phyloP scores from a whole-genome alignment of 30 jellyfish, hydroid and myxozoan species.

The Aurelia sp. region DNA sequence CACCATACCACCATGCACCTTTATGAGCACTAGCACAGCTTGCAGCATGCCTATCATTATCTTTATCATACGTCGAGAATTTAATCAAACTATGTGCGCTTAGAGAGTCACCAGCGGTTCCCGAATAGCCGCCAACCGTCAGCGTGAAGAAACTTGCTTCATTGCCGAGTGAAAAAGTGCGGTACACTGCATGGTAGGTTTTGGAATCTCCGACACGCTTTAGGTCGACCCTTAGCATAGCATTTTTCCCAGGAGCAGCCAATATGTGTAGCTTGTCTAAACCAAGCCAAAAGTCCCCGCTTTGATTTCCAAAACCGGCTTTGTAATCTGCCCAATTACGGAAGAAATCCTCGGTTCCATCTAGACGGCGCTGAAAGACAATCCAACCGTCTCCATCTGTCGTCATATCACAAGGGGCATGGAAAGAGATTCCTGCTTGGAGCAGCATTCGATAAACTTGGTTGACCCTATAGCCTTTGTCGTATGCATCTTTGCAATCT shows the following conservation, averaged over 20 bases:
- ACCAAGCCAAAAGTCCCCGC: constrained; percentile 15
- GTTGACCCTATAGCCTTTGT: background rate
- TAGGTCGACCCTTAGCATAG: background rate
- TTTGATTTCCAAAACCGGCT: constrained; percentile 12
- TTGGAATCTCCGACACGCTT: background rate
- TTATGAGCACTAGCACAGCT: background rate
- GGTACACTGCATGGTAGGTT: background rate
- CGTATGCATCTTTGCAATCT: background rate
- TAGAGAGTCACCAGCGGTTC: constrained; percentile 15
- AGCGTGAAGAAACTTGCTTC: background rate
- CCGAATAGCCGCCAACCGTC: background rate
- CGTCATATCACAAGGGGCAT: constrained; percentile 2
- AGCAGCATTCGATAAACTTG: background rate
- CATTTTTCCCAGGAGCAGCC: constrained; percentile 2
- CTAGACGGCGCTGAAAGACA: constrained; percentile 23
- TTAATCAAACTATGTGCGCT: background rate
- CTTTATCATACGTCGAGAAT: constrained; percentile 8
- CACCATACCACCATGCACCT: constrained; percentile 22
- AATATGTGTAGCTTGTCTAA: constrained; percentile 9
- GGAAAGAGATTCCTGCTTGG: background rate
- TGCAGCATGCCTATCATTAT: background rate
- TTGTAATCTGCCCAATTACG: constrained; percentile 1
- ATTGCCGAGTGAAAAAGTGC: background rate
- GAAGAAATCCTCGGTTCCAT: background rate
- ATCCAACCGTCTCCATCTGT: constrained; percentile 6